Conservation (phyloP, 2,113 vertebrate genomes). For the Aldabrachelys gigantea region DNA sequence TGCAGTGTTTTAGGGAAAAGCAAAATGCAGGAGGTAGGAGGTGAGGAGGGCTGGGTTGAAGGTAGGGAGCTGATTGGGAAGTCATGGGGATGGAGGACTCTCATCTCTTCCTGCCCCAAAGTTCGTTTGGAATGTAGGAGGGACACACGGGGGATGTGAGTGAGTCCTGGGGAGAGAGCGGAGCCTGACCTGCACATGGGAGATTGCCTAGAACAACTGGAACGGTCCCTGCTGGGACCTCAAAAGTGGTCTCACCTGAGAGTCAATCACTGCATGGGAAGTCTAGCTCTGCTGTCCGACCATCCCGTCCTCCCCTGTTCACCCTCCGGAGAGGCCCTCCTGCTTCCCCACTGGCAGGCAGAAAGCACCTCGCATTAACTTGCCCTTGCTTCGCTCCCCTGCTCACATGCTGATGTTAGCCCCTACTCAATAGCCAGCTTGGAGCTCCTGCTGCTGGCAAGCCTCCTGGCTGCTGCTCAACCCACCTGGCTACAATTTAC, state of each 20-base stretch:
- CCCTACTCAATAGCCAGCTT: neutral
- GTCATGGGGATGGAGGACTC: neutral
- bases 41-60: neutral
- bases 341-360: neutral
- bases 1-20: too few species aligned
- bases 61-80: neutral
- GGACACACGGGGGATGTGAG: neutral
- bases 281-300: neutral
- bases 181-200: neutral
- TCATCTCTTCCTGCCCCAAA: neutral
- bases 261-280: neutral
- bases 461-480: neutral
- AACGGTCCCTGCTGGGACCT: neutral
- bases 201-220: neutral
- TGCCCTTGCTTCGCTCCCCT: neutral
- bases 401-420: neutral
- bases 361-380: neutral
- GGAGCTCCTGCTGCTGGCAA: neutral
- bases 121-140: neutral
- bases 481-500: neutral
- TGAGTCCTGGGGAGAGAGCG: neutral
- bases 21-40: neutral
- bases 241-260: neutral
- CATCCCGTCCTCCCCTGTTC: too few species aligned
- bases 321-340: too few species aligned